phyloP scores from a whole-genome alignment of 2,888 invertebrate genomes.

The Cosmia pyralina region DNA sequence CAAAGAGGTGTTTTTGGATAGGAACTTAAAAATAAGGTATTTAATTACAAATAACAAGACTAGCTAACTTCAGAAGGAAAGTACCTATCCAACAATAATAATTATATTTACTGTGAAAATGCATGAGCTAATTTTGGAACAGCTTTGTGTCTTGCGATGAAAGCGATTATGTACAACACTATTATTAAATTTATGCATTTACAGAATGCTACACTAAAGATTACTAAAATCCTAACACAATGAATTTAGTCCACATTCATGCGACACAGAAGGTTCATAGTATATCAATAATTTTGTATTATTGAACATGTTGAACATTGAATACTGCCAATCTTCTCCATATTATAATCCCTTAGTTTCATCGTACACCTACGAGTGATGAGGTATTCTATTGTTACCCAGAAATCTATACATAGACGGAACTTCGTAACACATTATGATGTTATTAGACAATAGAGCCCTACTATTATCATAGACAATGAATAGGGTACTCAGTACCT shows the following conservation, averaged over 20 bases:
- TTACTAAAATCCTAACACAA: neutral
- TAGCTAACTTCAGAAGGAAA: no score
- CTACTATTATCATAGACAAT: constrained; percentile 38
- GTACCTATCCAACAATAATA: neutral
- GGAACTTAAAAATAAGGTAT: neutral
- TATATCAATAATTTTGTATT: constrained; percentile 3
- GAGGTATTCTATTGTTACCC: constrained; percentile 44
- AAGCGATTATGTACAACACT: neutral
- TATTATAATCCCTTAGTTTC: constrained; percentile 30
- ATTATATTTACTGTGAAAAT: neutral
- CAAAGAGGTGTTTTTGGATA: neutral
- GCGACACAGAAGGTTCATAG: neutral
- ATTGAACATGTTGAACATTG: constrained; percentile 22
- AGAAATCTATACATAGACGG: constrained; percentile 9
- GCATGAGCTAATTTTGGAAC: neutral
- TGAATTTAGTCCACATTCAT: neutral
- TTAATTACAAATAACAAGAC: no score
- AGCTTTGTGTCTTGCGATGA: neutral
- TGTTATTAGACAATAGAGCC: constrained; percentile 47
- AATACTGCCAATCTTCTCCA: constrained; percentile 24
- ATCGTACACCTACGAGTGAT: constrained; percentile 12
- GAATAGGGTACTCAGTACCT: constrained; percentile 20
- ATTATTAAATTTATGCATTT: neutral
- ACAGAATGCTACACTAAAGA: neutral
- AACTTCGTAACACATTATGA: constrained; percentile 36